Base-by-base conservation (phyloP, 1,140 invertebrate species). In the Sminthurinus signatus region DNA sequence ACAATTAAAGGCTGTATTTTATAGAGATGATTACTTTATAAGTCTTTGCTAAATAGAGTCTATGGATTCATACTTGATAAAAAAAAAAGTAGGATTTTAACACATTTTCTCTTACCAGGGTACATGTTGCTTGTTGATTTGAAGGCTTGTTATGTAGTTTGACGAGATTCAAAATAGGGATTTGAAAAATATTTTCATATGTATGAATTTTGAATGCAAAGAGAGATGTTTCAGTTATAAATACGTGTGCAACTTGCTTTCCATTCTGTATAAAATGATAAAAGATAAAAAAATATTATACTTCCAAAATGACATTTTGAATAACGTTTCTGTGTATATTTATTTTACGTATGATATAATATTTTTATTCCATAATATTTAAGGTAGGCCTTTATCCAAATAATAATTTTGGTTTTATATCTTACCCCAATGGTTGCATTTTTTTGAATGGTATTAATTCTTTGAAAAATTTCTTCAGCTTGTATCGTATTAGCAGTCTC, bases 231-330 rank as follows among this genome's bases (percentile, higher is more conserved):
- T n/a, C 28, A 15, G 50, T 52, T 25, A 52, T 52, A 28, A 52
- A 52, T 27, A 52, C 27, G 50, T 52, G 50, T 23, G 50, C 50
- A 28, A 52, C 50, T 52, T 52, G 50, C 50, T 29, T 52, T 29
- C 50, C 50, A 52, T 19, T 28, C 50, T 52, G 19, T 4, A 52
- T 27, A 52, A 52, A 27, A 27, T 28, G n/a, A n/a, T n/a, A n/a
- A n/a, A n/a, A n/a, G n/a, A n/a, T n/a, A n/a, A n/a, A n/a, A n/a
- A n/a, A n/a, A n/a, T n/a, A n/a, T n/a, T n/a, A n/a, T n/a, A n/a
- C n/a, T n/a, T n/a, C n/a, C n/a, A n/a, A n/a, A n/a, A n/a, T n/a
- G n/a, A n/a, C n/a, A n/a, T n/a, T n/a, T n/a, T n/a, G n/a, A n/a
- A n/a, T n/a, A n/a, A n/a, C n/a, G n/a, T n/a, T n/a, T n/a, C n/a